Evolutionary conservation across 2,888 invertebrate species (phyloP).

Genomic region (Ernsta delagoae): DNA sequence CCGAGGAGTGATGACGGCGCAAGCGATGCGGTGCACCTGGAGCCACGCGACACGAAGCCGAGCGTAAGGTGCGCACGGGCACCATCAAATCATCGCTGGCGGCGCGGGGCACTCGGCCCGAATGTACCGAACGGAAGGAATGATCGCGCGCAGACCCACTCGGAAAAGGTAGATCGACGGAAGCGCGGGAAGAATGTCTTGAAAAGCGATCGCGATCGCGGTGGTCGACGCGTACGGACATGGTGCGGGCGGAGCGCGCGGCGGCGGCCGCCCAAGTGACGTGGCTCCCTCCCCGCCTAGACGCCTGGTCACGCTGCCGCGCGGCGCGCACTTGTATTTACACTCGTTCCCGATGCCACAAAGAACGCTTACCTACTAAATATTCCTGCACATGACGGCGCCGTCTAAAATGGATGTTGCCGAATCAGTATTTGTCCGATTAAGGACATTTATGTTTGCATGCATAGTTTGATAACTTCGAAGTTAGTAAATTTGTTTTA

Average conservation of each 20-base stretch:
- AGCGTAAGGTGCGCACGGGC: slow-evolving; percentile 78
- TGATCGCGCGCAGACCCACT: slow-evolving; percentile 75
- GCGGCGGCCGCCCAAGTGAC: slow-evolving; percentile 81
- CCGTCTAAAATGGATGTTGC: slow-evolving; percentile 60
- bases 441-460: slow-evolving; percentile 60
- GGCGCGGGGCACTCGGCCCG: slow-evolving; percentile 75
- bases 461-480: slow-evolving; percentile 33
- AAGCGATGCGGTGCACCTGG: slow-evolving; percentile 77
- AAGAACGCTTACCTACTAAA: slow-evolving; percentile 69
- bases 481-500: slow-evolving; percentile 29
- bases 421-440: slow-evolving; percentile 64
- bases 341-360: slow-evolving; percentile 70
- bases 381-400: slow-evolving; percentile 68
- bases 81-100: slow-evolving; percentile 80
- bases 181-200: slow-evolving; percentile 81
- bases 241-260: slow-evolving; percentile 80
- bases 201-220: slow-evolving; percentile 80
- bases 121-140: slow-evolving; percentile 78
- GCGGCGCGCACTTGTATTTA: slow-evolving; percentile 73
- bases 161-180: slow-evolving; percentile 75
- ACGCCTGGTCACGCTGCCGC: slow-evolving; percentile 49
- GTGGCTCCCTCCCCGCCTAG: slow-evolving; percentile 48
- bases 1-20: slow-evolving; percentile 79
- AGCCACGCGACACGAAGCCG: slow-evolving; percentile 76
- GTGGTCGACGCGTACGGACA: slow-evolving; percentile 80